Evolutionary conservation across 2,797 vertebrate species (phyloP).

Genomic region (Mormyrops attenuatus): DNA sequence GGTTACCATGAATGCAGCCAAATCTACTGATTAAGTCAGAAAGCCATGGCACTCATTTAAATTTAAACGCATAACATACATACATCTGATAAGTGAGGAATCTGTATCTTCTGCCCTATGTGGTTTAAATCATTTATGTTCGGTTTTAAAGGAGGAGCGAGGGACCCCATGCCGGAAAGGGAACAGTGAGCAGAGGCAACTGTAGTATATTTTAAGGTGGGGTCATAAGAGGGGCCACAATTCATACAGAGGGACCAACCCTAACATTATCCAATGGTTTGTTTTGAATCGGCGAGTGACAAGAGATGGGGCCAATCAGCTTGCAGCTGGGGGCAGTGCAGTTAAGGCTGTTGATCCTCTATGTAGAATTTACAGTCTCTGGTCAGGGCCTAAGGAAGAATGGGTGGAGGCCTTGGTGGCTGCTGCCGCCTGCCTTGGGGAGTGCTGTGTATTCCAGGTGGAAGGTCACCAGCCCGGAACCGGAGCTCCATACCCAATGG

Average conservation of each 20-base stretch:
- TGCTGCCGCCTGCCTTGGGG: background rate
- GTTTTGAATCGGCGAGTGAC: background rate
- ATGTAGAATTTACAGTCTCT: background rate
- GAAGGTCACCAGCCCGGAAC: background rate
- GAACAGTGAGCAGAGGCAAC: background rate
- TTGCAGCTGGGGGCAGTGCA: background rate
- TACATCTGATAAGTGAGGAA: background rate
- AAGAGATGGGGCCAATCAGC: background rate
- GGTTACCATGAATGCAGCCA: background rate
- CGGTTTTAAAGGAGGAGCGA: background rate
- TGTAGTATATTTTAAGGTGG: background rate
- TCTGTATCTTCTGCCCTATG: background rate
- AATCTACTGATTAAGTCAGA: background rate
- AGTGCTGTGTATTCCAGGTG: background rate
- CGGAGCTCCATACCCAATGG: background rate
- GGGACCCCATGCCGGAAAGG: background rate
- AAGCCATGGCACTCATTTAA: background rate
- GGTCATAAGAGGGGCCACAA: background rate
- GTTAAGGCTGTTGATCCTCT: background rate
- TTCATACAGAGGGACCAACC: background rate
- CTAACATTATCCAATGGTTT: background rate
- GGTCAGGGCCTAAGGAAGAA: background rate
- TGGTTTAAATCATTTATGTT: background rate
- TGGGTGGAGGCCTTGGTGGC: background rate
- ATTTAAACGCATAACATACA: slow-evolving; percentile 7